These are phyloP conservation scores for Cynocephalus volans DNA, from an alignment of 2,113 vertebrate species.

Conservation along the genomic window DNA sequence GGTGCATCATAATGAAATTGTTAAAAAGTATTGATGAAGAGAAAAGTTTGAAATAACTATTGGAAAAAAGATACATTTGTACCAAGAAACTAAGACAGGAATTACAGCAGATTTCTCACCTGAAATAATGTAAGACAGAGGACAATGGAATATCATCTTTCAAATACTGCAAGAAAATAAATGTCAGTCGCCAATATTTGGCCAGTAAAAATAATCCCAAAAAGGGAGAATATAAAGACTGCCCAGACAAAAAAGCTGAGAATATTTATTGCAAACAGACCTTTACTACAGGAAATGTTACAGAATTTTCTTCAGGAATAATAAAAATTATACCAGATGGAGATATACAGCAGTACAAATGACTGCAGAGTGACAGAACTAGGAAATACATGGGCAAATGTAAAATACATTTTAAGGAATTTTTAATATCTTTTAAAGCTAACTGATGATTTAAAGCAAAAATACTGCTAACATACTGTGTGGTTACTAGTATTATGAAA, in stretches of 20 bases:
- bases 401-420: neutral
- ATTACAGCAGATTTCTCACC: too few relatives aligned
- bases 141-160: neutral
- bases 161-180: neutral
- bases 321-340: too few relatives aligned
- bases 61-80: too few relatives aligned
- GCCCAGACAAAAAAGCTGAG: neutral
- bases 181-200: neutral
- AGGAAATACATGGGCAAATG: neutral
- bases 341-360: too few relatives aligned
- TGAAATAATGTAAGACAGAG: too few relatives aligned
- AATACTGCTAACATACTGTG: neutral
- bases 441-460: neutral
- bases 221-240: neutral
- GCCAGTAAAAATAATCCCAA: neutral
- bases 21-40: neutral
- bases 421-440: neutral
- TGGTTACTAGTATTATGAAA: neutral
- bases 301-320: too few relatives aligned
- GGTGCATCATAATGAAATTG: neutral
- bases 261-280: neutral
- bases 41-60: too few relatives aligned
- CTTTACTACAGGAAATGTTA: neutral
- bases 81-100: too few relatives aligned
- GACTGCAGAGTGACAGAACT: neutral